Conservation (phyloP, 2,797 vertebrate species). For the Rhinophrynus dorsalis region DNA sequence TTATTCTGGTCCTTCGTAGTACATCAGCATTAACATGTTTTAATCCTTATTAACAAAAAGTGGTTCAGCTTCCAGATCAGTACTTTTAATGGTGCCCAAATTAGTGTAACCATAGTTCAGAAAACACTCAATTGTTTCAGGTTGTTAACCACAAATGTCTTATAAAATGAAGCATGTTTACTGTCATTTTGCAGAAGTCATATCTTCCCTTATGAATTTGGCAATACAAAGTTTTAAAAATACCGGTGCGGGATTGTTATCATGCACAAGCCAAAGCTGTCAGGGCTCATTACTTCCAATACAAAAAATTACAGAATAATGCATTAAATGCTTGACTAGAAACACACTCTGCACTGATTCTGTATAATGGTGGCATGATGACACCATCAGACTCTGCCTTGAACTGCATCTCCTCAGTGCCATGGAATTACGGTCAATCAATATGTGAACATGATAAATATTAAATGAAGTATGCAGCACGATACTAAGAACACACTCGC, state of each 20-base stretch:
- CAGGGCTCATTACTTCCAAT: slow-evolving; percentile 70
- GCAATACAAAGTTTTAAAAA: slow-evolving; percentile 66
- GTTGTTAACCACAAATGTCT: slow-evolving; percentile 64
- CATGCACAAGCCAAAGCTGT: slow-evolving; percentile 62
- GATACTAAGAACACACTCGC: background rate
- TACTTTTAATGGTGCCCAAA: slow-evolving; percentile 57
- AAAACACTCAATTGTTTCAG: slow-evolving; percentile 59
- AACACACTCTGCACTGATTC: background rate
- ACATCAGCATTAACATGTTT: too few species aligned
- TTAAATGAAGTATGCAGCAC: background rate
- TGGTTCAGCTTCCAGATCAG: slow-evolving; percentile 50
- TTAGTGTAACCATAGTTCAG: slow-evolving; percentile 58
- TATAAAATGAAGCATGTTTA: slow-evolving; percentile 64
- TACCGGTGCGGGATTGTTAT: slow-evolving; percentile 61
- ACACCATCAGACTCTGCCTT: slow-evolving; percentile 50
- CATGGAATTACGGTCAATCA: background rate
- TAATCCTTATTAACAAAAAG: too few species aligned
- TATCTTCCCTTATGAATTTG: slow-evolving; percentile 66
- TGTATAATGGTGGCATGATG: slow-evolving; percentile 42
- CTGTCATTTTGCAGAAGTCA: slow-evolving; percentile 59
- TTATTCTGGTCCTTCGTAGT: too few species aligned
- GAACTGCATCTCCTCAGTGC: slow-evolving; percentile 52
- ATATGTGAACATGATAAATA: background rate
- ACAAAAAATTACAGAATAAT: slow-evolving; percentile 67
- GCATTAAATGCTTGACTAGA: slow-evolving; percentile 55